A percentile compares a stretch with the other conserved stretches of the same genome.
Conservation (phyloP, 1,140 invertebrate genomes). For the Brachionus rubens region DNA sequence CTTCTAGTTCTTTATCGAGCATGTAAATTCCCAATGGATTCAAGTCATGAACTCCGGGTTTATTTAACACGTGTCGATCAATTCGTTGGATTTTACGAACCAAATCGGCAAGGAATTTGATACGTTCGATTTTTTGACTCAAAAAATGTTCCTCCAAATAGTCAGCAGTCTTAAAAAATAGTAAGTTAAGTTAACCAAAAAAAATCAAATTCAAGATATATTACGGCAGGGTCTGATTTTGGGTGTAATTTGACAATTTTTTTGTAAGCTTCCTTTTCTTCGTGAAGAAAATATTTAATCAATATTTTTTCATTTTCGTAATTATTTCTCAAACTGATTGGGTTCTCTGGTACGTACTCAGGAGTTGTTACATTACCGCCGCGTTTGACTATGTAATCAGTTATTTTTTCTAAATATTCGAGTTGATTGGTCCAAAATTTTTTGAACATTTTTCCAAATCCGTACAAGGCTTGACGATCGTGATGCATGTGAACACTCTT, state of each 20-base stretch:
- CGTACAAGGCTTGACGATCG: constrained; percentile 2
- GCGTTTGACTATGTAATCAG: constrained; percentile 26
- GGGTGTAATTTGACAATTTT: neutral
- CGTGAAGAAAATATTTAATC: neutral
- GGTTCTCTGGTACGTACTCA: neutral
- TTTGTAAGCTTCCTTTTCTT: neutral
- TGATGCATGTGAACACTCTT: constrained; percentile 46
- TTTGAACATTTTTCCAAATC: constrained; percentile 41
- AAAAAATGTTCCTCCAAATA: constrained; percentile 36
- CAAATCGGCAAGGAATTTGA: constrained; percentile 37
- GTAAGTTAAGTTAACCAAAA: neutral
- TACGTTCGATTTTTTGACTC: neutral
- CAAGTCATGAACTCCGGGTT: neutral
- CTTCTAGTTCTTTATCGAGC: neutral
- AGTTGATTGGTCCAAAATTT: constrained; percentile 6
- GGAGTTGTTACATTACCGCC: constrained; percentile 19
- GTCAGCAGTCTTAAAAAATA: constrained; percentile 1
- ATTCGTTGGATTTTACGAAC: constrained; percentile 8
- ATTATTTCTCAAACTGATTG: neutral
- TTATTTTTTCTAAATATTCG: constrained; percentile 9
- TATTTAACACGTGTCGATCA: neutral
- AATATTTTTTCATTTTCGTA: neutral
- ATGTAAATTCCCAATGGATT: constrained; percentile 29
- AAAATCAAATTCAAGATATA: no score
- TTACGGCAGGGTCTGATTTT: no score